Evolutionary conservation across 1,140 invertebrate genomes (phyloP), one percentile per base, ranked within the genome.

Genomic region (Lethrus apterus): DNA sequence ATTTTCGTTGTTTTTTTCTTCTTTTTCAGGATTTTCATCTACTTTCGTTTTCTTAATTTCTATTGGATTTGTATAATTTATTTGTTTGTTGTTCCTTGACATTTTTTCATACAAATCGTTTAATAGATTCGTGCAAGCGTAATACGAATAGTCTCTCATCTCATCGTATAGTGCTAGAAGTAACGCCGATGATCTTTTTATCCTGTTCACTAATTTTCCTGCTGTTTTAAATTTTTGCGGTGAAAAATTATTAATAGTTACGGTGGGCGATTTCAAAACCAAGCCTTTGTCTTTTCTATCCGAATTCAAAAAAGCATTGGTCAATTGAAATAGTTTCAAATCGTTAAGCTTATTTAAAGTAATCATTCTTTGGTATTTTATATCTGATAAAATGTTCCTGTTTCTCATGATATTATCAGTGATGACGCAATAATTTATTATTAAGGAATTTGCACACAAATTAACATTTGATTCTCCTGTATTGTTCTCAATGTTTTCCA

Each of bases 111-210:
- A 42, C n/a, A 42, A 42, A 17, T 42, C 40, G 17, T 24, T 26
- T 10, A 42, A 21, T 26, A 42, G 24, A 29, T 42, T 42, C 17
- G 40, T 42, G n/a, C 40, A 42, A 29, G n/a, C 29, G 14, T 42
- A 42, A 29, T 42, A 42, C 7, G 40, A 42, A 13, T 42, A 42
- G 14, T 42, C 40, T 17, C 40, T 42, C 40, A 42, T 42, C 15
- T 42, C 40, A 26, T 42, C 40, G 23, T 42, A 42, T 2, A 42
- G 23, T 26, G 40, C 40, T 24, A 42, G 24, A 7, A 42, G 15
- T 42, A 42, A 42, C 13, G 40, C 40, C 10, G 40, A 21, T 0
- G 40, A 42, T 42, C 40, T 15, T 3, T 24, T 4, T 15, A 42
- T 42, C 29, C 24, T 42, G 23, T 19, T 11, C 5, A 18, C 29